Percentiles rank a stretch among this genome's conserved stretches.
Conservation (phyloP, 2,888 invertebrate species). For the Rambutsinella grinnellia region DNA sequence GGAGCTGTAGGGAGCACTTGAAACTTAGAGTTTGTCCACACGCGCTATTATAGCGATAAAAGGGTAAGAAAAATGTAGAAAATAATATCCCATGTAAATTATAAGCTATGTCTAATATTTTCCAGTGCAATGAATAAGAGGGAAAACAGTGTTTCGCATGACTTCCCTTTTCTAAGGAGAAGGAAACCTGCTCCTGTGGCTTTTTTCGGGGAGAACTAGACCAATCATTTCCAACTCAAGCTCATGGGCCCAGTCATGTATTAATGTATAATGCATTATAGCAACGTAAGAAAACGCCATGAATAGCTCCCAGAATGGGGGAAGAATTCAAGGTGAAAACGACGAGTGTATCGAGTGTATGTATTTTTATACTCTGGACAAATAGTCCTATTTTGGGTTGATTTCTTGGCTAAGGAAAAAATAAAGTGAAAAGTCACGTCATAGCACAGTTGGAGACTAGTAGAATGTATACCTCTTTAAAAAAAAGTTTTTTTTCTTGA, state of each 20-base stretch:
- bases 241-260: conserved; percentile 11
- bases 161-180: not conserved
- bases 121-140: too few relatives aligned
- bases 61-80: conserved; percentile 19
- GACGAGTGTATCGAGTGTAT: not conserved
- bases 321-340: conserved; percentile 1
- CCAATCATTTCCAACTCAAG: conserved; percentile 21
- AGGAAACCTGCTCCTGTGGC: conserved; percentile 23
- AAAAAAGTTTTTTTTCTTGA: conserved; percentile 11
- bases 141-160: too few relatives aligned
- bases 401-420: conserved; percentile 11
- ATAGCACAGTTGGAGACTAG: conserved; percentile 24
- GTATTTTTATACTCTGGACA: not conserved
- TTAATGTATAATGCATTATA: conserved; percentile 13
- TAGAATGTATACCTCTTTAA: conserved; percentile 5
- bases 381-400: not conserved
- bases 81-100: conserved; percentile 39
- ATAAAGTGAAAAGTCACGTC: conserved; percentile 36
- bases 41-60: not conserved
- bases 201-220: conserved; percentile 22
- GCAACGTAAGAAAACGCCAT: too few relatives aligned
- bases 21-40: too few relatives aligned
- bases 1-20: not conserved
- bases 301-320: not conserved
- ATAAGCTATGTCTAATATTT: conserved; percentile 1